Percentiles rank a stretch among this genome's conserved stretches.
Evolutionary conservation across 2,888 invertebrate genomes (phyloP).

Genomic region (Adineta ricciae): DNA sequence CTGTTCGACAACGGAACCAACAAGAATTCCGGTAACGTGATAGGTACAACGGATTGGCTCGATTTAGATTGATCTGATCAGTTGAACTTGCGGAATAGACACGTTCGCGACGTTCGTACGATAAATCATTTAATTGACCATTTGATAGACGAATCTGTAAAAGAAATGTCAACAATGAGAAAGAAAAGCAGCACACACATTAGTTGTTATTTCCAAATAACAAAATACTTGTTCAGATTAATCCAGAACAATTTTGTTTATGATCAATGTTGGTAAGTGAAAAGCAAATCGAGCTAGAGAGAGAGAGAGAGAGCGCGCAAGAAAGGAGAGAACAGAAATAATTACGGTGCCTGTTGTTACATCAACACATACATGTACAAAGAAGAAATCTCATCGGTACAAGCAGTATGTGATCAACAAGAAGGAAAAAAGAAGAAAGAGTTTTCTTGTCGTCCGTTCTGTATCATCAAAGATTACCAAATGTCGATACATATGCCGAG

Average conservation of each 20-base stretch:
- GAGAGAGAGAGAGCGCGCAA: no score
- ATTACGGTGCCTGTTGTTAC: slow-evolving; percentile 9
- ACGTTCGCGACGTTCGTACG: neutral
- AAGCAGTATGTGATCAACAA: neutral
- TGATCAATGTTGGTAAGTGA: neutral
- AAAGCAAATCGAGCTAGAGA: neutral
- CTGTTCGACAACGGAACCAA: neutral
- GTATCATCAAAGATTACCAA: slow-evolving; percentile 1
- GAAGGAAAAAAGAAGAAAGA: neutral
- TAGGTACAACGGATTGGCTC: neutral
- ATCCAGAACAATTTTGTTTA: neutral
- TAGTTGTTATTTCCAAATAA: neutral
- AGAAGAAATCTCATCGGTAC: neutral
- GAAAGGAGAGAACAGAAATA: neutral
- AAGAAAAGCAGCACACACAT: neutral
- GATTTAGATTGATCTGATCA: neutral
- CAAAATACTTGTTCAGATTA: neutral
- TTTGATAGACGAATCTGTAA: neutral
- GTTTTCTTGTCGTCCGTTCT: neutral
- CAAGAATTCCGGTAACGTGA: neutral
- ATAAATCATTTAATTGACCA: neutral
- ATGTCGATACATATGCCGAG: slow-evolving; percentile 11
- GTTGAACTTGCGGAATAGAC: neutral
- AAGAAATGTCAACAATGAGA: neutral
- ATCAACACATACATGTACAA: neutral